Evolutionary conservation across 2,113 vertebrate species (phyloP), one percentile per base, ranked within the genome.

Genomic region (Lanius collurio): DNA sequence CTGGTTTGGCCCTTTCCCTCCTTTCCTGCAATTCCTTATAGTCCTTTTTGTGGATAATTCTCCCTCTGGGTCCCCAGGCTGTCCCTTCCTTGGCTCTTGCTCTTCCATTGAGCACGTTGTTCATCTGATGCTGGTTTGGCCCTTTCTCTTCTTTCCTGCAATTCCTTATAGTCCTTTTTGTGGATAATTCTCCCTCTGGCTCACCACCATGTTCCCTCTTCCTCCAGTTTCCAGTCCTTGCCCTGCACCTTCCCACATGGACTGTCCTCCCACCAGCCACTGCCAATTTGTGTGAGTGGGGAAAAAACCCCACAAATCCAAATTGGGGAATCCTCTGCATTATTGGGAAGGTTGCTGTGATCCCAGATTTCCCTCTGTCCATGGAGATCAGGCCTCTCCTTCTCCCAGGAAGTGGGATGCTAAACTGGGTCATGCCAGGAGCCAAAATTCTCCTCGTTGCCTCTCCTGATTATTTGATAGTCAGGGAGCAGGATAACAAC

Each of bases 381-480:
- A 12, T 28, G 24, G 15, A 35, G 42, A 50, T 5, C 3, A 0
- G 9, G 15, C 20, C 13, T 89, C 78, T 83, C 68, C n/a, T 30
- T 69, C 60, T 86, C 30, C 68, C 39, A 46, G n/a, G 35, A 74
- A 67, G 5, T 15, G 31, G 47, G 68, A 68, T 60, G 22, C 49
- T 79, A 27, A 86, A 5, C 49, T 49, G 53, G 22, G 41, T 33
- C 7, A 33, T 56, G 77, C 69, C 76, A 89, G 77, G 39, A 90
- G 86, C n/a, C 57, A 52, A 83, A 95, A 91, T n/a, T 30, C 31
- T 81, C 56, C 59, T 57, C 68, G 52, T 89, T 68, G n/a, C 31
- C 31, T 76, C 37, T 65, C 74, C 69, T 31, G 68, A 19, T 78
- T 57, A 65, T 87, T 55, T 94, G 84, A 35, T 53, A 89, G 35